Percentiles rank a stretch among this genome's conserved stretches.
phyloP scores from a whole-genome alignment of 2,888 invertebrate species.

The Lepidonotus clava region DNA sequence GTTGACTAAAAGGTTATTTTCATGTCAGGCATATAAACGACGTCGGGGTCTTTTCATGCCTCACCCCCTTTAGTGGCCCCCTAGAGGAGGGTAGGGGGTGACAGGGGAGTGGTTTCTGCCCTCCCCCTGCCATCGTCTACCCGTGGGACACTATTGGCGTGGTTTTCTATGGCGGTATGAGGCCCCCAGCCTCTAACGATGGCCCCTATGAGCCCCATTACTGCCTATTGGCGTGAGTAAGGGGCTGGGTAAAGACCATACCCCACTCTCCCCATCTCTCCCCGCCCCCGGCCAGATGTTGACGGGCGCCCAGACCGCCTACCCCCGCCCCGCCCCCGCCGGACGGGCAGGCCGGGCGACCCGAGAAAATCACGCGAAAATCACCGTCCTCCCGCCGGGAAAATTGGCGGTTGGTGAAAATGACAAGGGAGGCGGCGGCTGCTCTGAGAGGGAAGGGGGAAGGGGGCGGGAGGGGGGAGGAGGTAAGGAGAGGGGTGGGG shows the following conservation, averaged over 20 bases:
- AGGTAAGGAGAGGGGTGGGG: neutral
- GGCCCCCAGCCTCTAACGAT: neutral
- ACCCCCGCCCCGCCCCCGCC: constrained; percentile 32
- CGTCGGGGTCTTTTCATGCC: too few relatives aligned
- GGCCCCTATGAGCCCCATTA: neutral
- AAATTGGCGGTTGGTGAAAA: constrained; percentile 32
- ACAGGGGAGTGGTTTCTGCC: neutral
- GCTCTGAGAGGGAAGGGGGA: too few relatives aligned
- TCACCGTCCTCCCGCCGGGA: neutral
- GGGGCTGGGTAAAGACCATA: neutral
- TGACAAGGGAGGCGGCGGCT: constrained; percentile 16
- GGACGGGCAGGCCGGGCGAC: neutral
- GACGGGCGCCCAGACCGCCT: constrained; percentile 22
- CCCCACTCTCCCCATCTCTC: neutral
- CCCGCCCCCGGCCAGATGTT: constrained; percentile 46
- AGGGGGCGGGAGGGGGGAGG: neutral
- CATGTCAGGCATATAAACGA: too few relatives aligned
- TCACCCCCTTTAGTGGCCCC: too few relatives aligned
- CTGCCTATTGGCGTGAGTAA: constrained; percentile 28
- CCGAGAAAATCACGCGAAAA: constrained; percentile 45
- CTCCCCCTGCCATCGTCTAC: too few relatives aligned
- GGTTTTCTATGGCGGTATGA: neutral
- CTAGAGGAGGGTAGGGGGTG: neutral
- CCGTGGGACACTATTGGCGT: neutral
- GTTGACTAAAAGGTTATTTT: too few relatives aligned